Evolutionary conservation across 2,113 vertebrate genomes (phyloP).

Genomic region (Pontoporia blainvillei): DNA sequence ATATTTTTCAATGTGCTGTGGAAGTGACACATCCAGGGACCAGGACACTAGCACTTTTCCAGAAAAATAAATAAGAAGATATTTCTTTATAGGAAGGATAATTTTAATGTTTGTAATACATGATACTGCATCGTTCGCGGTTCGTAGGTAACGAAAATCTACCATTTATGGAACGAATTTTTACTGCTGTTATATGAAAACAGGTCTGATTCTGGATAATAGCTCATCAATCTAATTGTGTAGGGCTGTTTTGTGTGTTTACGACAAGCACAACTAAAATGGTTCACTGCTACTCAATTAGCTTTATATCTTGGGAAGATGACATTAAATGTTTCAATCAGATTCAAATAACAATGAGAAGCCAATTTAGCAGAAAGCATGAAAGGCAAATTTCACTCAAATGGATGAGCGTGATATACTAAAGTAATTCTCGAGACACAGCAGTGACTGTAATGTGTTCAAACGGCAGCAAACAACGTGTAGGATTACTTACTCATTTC

Average conservation of each 20-base stretch:
- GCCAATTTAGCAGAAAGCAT: conserved; percentile 20
- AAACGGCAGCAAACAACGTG: background rate
- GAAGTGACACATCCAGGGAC: background rate
- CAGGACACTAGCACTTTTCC: background rate
- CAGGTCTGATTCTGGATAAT: conserved; percentile 19
- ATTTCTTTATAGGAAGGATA: background rate
- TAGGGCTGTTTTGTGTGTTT: background rate
- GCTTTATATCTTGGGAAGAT: conserved; percentile 47
- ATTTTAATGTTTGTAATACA: background rate
- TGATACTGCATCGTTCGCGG: background rate
- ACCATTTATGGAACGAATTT: background rate
- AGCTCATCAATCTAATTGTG: background rate
- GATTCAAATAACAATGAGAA: conserved; percentile 37
- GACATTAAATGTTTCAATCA: conserved; percentile 15
- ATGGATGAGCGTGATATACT: conserved; percentile 22
- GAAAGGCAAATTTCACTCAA: conserved; percentile 28
- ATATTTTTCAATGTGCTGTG: background rate
- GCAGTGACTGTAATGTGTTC: background rate
- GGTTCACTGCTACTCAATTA: background rate
- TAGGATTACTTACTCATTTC: background rate
- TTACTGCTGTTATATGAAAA: background rate
- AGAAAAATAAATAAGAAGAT: conserved; percentile 31
- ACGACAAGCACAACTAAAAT: conserved; percentile 5
- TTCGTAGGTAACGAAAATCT: background rate
- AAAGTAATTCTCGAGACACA: conserved; percentile 6